Conservation (phyloP, 2,113 vertebrate genomes). For the Girardinichthys multiradiatus region DNA sequence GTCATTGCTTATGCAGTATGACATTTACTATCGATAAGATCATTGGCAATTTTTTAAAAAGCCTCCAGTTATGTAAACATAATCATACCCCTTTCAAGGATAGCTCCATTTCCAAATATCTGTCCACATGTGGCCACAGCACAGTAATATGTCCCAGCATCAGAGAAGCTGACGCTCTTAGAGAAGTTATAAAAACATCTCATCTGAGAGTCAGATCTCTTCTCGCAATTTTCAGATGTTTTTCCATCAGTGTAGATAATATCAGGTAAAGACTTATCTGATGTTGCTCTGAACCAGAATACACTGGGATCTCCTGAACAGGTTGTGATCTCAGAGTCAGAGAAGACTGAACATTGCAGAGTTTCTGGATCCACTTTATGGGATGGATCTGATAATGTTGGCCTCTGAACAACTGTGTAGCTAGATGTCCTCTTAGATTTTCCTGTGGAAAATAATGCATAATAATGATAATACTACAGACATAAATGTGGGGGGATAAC, state of each 20-base stretch:
- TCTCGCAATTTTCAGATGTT: not conserved
- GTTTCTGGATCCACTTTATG: constrained; percentile 22
- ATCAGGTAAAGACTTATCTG: constrained; percentile 1
- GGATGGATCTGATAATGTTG: not conserved
- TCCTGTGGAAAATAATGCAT: too few relatives aligned
- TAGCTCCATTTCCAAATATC: too few relatives aligned
- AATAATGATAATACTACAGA: too few relatives aligned
- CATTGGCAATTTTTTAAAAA: too few relatives aligned
- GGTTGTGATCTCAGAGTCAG: not conserved
- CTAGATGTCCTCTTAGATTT: fast-evolving
- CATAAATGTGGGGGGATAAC: too few relatives aligned
- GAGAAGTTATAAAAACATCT: constrained; percentile 12
- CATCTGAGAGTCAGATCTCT: not conserved
- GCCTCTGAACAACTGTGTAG: not conserved
- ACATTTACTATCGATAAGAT: too few relatives aligned
- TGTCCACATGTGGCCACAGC: too few relatives aligned
- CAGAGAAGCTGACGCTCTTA: constrained; percentile 21
- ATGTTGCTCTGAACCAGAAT: constrained; percentile 37
- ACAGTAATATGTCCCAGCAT: constrained; percentile 45
- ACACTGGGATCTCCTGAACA: constrained; percentile 18
- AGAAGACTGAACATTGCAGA: constrained; percentile 48
- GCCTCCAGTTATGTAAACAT: not conserved
- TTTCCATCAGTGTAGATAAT: constrained; percentile 23
- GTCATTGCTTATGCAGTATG: too few relatives aligned
- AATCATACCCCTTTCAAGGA: not conserved